A percentile compares a stretch with the other conserved stretches of the same genome.
phyloP scores from a whole-genome alignment of 2,888 invertebrate genomes.

The Plusia festucae region DNA sequence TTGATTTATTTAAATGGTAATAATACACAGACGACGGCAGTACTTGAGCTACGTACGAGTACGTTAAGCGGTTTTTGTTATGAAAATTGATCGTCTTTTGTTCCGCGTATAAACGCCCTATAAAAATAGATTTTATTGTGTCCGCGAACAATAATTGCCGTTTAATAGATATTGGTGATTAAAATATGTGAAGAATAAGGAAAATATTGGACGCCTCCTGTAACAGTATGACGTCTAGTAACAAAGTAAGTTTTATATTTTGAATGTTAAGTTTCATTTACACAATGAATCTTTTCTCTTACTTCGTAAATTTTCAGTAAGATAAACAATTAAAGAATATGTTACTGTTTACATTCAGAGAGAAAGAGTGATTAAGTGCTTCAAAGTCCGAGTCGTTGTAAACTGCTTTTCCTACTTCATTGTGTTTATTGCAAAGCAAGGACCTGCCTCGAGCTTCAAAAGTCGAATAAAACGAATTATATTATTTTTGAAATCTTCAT shows the following conservation, averaged over 20 bases:
- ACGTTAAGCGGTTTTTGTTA: slow-evolving; percentile 6
- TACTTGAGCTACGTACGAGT: not conserved
- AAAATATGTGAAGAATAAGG: slow-evolving; percentile 22
- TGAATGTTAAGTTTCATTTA: not conserved
- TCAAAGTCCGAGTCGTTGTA: no score
- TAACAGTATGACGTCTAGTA: not conserved
- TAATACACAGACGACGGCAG: not conserved
- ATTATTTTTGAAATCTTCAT: no score
- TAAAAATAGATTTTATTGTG: slow-evolving; percentile 15
- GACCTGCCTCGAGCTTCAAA: no score
- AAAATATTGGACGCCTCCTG: slow-evolving; percentile 5
- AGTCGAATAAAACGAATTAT: no score
- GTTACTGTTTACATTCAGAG: no score
- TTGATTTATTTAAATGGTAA: slow-evolving; percentile 17
- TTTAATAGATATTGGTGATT: slow-evolving; percentile 13
- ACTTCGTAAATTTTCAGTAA: no score
- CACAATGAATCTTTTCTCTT: no score
- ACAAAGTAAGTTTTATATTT: not conserved
- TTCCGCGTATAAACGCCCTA: slow-evolving; percentile 15
- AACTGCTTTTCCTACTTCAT: no score
- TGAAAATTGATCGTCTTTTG: slow-evolving; percentile 26
- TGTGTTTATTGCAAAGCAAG: no score
- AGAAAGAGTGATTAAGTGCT: no score
- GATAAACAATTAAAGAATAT: no score
- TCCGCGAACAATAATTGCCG: slow-evolving; percentile 9